Evolutionary conservation across 2,113 vertebrate genomes (phyloP).

Genomic region (Rhabdornis inornatus): DNA sequence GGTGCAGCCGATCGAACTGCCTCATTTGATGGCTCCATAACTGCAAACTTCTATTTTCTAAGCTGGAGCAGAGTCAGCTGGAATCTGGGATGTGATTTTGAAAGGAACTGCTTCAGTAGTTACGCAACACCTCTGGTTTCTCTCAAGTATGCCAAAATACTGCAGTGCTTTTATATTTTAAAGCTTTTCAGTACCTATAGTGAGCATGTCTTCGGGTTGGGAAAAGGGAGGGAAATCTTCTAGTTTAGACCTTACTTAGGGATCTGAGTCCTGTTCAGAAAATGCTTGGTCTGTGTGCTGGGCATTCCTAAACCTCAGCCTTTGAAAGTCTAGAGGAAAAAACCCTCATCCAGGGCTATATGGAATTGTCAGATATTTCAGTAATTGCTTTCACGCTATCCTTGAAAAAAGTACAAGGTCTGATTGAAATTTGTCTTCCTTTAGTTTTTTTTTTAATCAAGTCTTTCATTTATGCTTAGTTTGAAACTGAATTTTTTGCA

Average conservation of each 20-base stretch:
- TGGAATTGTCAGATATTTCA: neutral
- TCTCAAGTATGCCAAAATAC: neutral
- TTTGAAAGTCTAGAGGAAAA: neutral
- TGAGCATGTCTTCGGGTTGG: neutral
- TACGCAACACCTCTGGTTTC: neutral
- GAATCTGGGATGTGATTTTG: slow-evolving; percentile 1
- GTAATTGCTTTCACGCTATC: neutral
- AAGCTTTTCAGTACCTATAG: neutral
- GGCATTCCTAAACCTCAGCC: neutral
- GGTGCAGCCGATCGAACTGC: neutral
- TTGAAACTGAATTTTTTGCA: neutral
- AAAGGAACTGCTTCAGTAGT: neutral
- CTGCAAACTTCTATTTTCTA: slow-evolving; percentile 36
- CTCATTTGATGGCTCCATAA: neutral
- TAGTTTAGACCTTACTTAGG: neutral
- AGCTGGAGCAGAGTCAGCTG: slow-evolving; percentile 38
- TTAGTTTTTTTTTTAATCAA: neutral
- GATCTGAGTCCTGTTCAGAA: neutral
- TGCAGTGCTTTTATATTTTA: neutral
- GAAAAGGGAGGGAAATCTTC: neutral
- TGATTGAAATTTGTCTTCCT: neutral
- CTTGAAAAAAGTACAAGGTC: neutral
- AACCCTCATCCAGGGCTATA: neutral
- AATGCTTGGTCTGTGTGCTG: neutral
- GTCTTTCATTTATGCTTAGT: neutral